Base-by-base conservation (phyloP, 2,113 vertebrate species). In the Bubalus kerabau region DNA sequence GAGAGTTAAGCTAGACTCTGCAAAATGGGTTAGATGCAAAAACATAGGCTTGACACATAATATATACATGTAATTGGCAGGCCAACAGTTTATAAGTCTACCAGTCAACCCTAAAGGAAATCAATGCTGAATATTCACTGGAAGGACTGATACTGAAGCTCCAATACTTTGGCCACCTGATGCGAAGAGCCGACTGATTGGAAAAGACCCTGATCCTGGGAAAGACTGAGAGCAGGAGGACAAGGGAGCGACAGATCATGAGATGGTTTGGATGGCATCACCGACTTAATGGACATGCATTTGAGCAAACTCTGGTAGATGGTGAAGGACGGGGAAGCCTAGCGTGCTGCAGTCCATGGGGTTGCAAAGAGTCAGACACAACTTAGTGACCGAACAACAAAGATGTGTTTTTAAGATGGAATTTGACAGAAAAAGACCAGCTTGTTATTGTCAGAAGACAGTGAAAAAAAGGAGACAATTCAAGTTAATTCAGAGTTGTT, bases 351-450 rank as follows among this genome's bases (percentile, higher is more conserved):
- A 23, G 36, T 40, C 19, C 19, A 13, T 40, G 36, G 36, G 21
- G 19, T 74, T 74, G 67, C 67, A 74, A 71, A 40, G 64, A 71
- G 19, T 36, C 19, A 36, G 19, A 36, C 9, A 71, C 19, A 12
- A 36, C 64, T 71, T 21, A 21, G 64, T 36, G 19, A 71, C n/a
- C 10, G 17, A 36, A 71, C 19, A 71, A 12, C 64, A 71, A 71
- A 43, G 19, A 32, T 2, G 5, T 43, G 14, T 50, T 67, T 90
- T 85, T 30, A 82, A 48, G 30, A 54, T 36, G 50, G 59, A 82
- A 64, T 52, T 82, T 48, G 36, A 64, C 54, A 89, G 76, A 81
- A 76, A 87, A 94, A 50, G 30, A 76, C 30, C n/a, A n/a, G 30
- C 36, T 17, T 90, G 40, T 83, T 71, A 56, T 43, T 32, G 36